phyloP scores from a whole-genome alignment of 2,888 invertebrate species.

The Gymnoscelis rufifasciata region DNA sequence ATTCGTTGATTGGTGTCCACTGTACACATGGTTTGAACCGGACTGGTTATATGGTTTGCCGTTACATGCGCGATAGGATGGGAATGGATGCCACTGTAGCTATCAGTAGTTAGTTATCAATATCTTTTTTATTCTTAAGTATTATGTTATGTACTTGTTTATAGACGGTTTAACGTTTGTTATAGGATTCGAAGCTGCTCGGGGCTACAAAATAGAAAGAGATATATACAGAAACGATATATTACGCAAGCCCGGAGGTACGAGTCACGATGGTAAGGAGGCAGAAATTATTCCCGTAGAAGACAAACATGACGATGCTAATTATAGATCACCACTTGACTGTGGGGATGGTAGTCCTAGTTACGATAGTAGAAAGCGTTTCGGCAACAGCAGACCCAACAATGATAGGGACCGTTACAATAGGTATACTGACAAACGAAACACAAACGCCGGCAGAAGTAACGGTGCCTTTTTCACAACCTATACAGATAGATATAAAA shows the following conservation, averaged over 20 bases:
- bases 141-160: too few relatives aligned
- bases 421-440: not conserved
- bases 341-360: conserved; percentile 1
- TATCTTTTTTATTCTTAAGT: too few relatives aligned
- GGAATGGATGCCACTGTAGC: conserved; percentile 76
- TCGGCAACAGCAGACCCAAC: conserved; percentile 2
- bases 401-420: conserved; percentile 7
- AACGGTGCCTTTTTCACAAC: conserved; percentile 5
- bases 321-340: conserved; percentile 32
- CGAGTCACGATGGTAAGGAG: conserved; percentile 32
- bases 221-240: conserved; percentile 73
- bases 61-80: conserved; percentile 83
- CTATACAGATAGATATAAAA: conserved; percentile 14
- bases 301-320: conserved; percentile 16
- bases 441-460: conserved; percentile 2
- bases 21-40: conserved; percentile 91
- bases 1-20: conserved; percentile 86
- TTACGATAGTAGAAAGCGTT: not conserved
- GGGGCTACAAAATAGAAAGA: conserved; percentile 84
- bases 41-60: conserved; percentile 88
- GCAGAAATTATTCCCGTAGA: conserved; percentile 39
- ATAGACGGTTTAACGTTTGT: conserved; percentile 33
- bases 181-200: conserved; percentile 81
- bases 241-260: conserved; percentile 35
- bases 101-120: conserved; percentile 74